Evolutionary conservation across 2,113 vertebrate genomes (phyloP).

Genomic region (Thalassarche chlororhynchos): DNA sequence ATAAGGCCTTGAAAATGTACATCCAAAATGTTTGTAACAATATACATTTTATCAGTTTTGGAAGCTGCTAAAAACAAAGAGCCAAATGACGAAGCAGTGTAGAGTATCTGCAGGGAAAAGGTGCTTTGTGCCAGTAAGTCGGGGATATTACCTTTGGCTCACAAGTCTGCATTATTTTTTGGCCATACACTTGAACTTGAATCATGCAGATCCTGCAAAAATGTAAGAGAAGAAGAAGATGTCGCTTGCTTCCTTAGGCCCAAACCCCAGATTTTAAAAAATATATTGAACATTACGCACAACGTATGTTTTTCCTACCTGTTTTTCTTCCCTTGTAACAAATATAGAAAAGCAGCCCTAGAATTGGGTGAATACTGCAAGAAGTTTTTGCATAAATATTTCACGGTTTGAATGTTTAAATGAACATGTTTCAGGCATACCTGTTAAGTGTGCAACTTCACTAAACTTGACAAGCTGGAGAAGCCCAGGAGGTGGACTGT

Average conservation of each 20-base stretch:
- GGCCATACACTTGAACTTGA: background rate
- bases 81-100: background rate
- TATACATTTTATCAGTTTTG: conserved; percentile 13
- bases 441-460: background rate
- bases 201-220: background rate
- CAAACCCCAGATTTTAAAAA: background rate
- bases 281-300: background rate
- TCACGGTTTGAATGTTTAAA: background rate
- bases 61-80: conserved; percentile 10
- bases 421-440: background rate
- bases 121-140: background rate
- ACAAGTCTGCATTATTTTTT: background rate
- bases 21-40: background rate
- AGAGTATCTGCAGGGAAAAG: background rate
- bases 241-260: background rate
- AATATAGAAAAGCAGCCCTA: background rate
- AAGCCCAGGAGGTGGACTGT: background rate
- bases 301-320: background rate
- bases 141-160: background rate
- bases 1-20: background rate
- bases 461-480: background rate
- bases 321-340: background rate
- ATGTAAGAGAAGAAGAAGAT: background rate
- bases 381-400: background rate
- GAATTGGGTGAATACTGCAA: background rate